Evolutionary conservation across 1,140 invertebrate species (phyloP), one percentile per base, ranked within the genome.

Genomic region (Colletes latitarsis): DNA sequence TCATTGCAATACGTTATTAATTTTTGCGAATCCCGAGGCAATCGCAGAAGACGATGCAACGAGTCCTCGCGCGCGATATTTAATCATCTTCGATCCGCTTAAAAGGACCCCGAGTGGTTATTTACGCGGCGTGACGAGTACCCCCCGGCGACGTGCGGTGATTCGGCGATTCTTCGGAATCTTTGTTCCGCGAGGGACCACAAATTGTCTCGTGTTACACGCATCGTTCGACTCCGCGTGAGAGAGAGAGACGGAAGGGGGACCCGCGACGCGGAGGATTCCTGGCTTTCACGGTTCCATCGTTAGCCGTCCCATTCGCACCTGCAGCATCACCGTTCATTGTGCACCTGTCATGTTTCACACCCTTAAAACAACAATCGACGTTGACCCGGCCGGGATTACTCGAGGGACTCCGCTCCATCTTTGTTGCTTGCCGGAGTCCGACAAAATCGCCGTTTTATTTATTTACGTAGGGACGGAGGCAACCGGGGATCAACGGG

Each of bases 281-380:
- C 72, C 63, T 55, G 68, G 63, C 75, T 83, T 86, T 86, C 77
- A 87, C 75, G 80, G 58, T 76, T 60, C 72, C 81, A 72, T 80
- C 75, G 78, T 80, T 85, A 81, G 72, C 75, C 68, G 19, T 58
- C 76, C 80, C 83, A 85, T 88, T 90, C 82, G 88, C 92, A 92
- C 91, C 92, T 93, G 92, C 92, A 90, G 85, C 90, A 88, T 92
- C 91, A 89, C 86, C 82, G 82, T 83, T 83, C 87, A 90, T 91
- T 90, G 89, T 91, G 82, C 92, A 92, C 90, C 91, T 92, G 92
- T 93, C 92, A 91, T 92, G 91, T 92, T 93, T 92, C 89, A 91
- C 90, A 90, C 91, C 89, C 91, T 91, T 93, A 89, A 91, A 92
- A 93, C 89, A 93, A 93, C 92, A 93, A 88, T 90, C 83, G 74